Evolutionary conservation across 2,113 vertebrate species (phyloP), one percentile per base, ranked within the genome.

Genomic region (Sebastes schlegelii): DNA sequence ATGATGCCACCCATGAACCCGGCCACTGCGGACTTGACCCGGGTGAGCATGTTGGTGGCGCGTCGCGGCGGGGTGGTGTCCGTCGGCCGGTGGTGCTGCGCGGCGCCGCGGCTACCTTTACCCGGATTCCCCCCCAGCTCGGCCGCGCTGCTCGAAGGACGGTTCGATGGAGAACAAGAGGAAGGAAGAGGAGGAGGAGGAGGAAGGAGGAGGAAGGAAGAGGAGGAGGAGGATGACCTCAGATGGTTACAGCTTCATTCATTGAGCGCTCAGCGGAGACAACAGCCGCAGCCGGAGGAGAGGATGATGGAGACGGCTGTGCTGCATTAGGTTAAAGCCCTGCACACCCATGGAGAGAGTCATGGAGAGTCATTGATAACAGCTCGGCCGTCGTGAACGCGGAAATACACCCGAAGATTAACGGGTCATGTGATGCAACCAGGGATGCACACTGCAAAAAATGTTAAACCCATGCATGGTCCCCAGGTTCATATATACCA

Each of bases 111-210:
- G 86, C 92, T 93, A 23, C 93, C 93, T 92, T 94, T 94, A 2
- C 92, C 93, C 83, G 92, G 91, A 89, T 92, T 92, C 54, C 92
- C 93, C 93, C 93, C 93, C 93, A 94, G 91, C 69, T 93, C 93
- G 89, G 26, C 83, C 80, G 65, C 81, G 79, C 86, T 74, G 84
- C 12, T 85, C 80, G 88, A 89, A 80, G 80, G 81, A 79, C 64
- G 77, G 66, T 78, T 85, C 58, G 75, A 75, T 14, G 83, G 77
- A 86, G 75, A 60, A 79, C 2, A 16, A 8, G 68, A 74, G 61
- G 79, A 16, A 74, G 61, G 79, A 16, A 16, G 77, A 40, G 66
- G 80, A 23, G 42, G 7, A 42, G 16, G 58, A 34, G 23, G 12
- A 34, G 48, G 74, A 1, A 34, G n/a, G 45, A 64, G 23, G 63